Evolutionary conservation across 2,113 vertebrate genomes (phyloP).

Genomic region (Urocitellus parryii): DNA sequence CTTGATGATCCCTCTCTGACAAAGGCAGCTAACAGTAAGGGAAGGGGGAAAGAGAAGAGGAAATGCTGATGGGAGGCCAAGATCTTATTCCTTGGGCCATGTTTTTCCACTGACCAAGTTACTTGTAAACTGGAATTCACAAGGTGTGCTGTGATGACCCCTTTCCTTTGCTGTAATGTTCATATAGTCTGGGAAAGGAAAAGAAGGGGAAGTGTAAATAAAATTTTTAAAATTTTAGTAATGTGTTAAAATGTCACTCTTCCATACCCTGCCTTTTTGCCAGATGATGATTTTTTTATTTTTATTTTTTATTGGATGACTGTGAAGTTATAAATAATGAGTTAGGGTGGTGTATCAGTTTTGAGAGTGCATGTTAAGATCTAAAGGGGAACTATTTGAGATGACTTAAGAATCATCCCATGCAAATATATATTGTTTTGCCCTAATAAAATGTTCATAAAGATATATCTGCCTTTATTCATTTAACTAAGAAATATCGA

Average conservation of each 20-base stretch:
- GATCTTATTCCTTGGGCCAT: conserved; percentile 81
- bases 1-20: conserved; percentile 73
- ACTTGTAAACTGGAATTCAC: conserved; percentile 83
- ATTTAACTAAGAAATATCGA: background rate
- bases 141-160: conserved; percentile 79
- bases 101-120: conserved; percentile 76
- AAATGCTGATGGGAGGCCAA: conserved; percentile 76
- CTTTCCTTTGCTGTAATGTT: conserved; percentile 83
- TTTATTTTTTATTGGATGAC: conserved; percentile 84
- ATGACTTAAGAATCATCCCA: conserved; percentile 71
- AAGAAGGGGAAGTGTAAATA: conserved; percentile 82
- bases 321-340: conserved; percentile 77
- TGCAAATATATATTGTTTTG: conserved; percentile 84
- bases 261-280: conserved; percentile 73
- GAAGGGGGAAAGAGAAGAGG: conserved; percentile 41
- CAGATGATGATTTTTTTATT: conserved; percentile 77
- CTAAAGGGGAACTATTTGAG: conserved; percentile 77
- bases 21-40: conserved; percentile 55
- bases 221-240: conserved; percentile 84
- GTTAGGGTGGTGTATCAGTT: conserved; percentile 70
- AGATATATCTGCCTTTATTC: conserved; percentile 23
- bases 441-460: conserved; percentile 86
- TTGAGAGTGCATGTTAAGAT: conserved; percentile 82
- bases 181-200: conserved; percentile 72
- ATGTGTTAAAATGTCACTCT: conserved; percentile 70